Percentiles rank a stretch among this genome's conserved stretches.
phyloP scores from a whole-genome alignment of 92 coral and sea anemone genomes.

The Umimayanthus chanpuru region DNA sequence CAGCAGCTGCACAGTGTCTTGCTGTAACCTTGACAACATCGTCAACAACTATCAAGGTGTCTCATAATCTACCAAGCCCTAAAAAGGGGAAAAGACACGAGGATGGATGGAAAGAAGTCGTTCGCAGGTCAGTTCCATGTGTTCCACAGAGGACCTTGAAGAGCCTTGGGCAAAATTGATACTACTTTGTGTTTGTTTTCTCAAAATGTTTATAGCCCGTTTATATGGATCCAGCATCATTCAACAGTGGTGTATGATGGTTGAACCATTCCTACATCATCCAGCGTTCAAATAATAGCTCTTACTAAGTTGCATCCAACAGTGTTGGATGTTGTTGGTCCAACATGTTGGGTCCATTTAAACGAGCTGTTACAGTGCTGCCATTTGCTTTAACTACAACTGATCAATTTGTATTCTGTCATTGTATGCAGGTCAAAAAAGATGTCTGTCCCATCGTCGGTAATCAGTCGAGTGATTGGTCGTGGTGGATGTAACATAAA shows the following conservation, averaged over 20 bases:
- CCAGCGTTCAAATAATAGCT: too few relatives aligned
- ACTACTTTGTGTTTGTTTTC: not conserved
- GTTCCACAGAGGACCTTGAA: not conserved
- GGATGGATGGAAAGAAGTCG: conserved; percentile 98
- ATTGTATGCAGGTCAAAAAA: conserved; percentile 83
- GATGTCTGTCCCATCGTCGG: conserved; percentile 96
- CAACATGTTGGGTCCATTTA: too few relatives aligned
- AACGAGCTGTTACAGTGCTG: not conserved
- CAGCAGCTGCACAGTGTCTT: conserved; percentile 98
- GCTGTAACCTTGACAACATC: conserved; percentile 94
- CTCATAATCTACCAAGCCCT: conserved; percentile 84
- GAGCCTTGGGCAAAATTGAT: not conserved
- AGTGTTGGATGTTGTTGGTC: too few relatives aligned
- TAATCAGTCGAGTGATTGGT: conserved; percentile 94
- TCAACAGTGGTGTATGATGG: too few relatives aligned
- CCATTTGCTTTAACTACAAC: not conserved
- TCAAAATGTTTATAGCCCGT: not conserved
- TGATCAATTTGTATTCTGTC: not conserved
- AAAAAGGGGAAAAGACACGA: conserved; percentile 91
- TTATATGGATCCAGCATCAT: too few relatives aligned
- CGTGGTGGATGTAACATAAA: conserved; percentile 98
- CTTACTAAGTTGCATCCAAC: too few relatives aligned
- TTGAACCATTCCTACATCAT: too few relatives aligned
- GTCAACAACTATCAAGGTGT: conserved; percentile 76
- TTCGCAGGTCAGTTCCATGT: conserved; percentile 73